A percentile compares a stretch with the other conserved stretches of the same genome.
phyloP scores from a whole-genome alignment of 2,797 vertebrate genomes.

The Limosa lapponica region DNA sequence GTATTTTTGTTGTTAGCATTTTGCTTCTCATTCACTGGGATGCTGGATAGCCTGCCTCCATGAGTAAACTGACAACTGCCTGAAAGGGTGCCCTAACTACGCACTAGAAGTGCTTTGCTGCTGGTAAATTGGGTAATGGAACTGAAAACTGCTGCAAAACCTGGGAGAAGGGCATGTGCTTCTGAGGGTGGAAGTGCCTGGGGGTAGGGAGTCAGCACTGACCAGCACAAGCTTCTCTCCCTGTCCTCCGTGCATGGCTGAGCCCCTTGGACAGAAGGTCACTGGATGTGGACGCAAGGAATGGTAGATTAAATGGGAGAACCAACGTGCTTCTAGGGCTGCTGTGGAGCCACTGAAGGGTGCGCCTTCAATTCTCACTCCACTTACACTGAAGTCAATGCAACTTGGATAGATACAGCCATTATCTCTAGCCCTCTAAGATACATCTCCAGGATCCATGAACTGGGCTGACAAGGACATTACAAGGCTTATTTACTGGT shows the following conservation, averaged over 20 bases:
- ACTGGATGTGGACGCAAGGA: neutral
- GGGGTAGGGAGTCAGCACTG: neutral
- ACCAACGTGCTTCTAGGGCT: neutral
- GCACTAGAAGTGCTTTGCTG: neutral
- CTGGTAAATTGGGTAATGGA: neutral
- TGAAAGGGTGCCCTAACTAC: neutral
- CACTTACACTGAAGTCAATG: neutral
- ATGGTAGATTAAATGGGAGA: neutral
- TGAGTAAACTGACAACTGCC: neutral
- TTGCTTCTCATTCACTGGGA: neutral
- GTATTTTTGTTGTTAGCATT: neutral
- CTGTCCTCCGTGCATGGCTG: accelerated
- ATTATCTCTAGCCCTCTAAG: neutral
- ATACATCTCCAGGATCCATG: neutral
- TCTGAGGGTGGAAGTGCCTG: neutral
- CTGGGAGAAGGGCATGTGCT: neutral
- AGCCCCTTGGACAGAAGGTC: neutral
- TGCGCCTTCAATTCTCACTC: neutral
- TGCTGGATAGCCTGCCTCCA: neutral
- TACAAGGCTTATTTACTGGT: neutral
- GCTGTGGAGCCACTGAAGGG: neutral
- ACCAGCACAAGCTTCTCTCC: neutral
- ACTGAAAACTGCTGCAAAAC: neutral
- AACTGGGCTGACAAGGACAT: neutral
- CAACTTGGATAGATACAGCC: neutral